Base-by-base conservation (phyloP, 1,140 invertebrate species). In the Lasaia peninsularis region DNA sequence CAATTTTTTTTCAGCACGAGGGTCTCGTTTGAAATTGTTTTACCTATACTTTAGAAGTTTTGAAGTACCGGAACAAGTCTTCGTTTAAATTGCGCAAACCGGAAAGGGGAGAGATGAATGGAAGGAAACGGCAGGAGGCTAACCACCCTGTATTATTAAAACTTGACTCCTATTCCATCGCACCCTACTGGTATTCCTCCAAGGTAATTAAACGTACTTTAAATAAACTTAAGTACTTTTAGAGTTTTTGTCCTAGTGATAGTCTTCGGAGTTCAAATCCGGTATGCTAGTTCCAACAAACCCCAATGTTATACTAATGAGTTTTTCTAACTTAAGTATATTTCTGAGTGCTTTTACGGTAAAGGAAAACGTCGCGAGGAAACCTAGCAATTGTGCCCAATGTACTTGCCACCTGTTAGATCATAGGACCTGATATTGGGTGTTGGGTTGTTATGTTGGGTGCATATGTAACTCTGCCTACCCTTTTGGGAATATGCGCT, bases 101-200 rank as follows among this genome's bases (percentile, higher is more conserved):
- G 78, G 83, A 83, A 83, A 78, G 80, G 80, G 80, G 82, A 80
- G 78, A 81, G 80, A 83, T 85, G 81, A 86, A 85, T 85, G 77
- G 77, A 82, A 80, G 78, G 80, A 83, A 85, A 74, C 75, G 69
- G 73, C 67, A 75, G 74, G 65, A 75, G 77, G 73, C 78, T 75
- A 81, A 80, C 76, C 75, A 75, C 71, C 78, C 78, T 78, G 79
- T 79, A 81, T 85, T 87, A 87, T 85, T 82, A 85, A 85, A 85
- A 87, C 78, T 82, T 82, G 75, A 73, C 71, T 81, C 74, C 79
- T 71, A 71, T 71, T 74, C 65, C 56, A 69, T 68, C 69, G 66
- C 70, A 53, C 73, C 70, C 70, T 67, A 64, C 70, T 70, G 64
- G 67, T 67, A 69, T 60, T 14, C 50, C 71, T 71, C 65, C 67